Evolutionary conservation across 2,113 vertebrate species (phyloP).

Genomic region (Strix aluco): DNA sequence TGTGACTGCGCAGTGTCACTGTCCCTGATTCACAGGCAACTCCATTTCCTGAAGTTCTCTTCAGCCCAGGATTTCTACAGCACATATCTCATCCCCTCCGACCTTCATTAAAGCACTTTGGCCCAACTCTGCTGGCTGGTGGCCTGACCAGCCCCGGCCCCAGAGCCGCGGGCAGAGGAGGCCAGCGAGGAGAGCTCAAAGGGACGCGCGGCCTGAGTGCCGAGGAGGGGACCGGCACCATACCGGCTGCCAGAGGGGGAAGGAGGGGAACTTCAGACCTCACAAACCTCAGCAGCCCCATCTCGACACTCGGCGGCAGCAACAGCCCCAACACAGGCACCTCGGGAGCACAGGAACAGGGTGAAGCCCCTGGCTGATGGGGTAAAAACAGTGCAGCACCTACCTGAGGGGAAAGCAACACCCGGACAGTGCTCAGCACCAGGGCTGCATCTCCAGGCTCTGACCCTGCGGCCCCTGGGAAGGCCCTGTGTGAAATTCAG

Average conservation of each 20-base stretch:
- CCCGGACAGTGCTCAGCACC: accelerated
- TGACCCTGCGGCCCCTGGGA: neutral
- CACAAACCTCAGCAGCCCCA: neutral
- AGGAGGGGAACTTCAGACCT: neutral
- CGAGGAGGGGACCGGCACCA: neutral
- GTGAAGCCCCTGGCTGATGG: neutral
- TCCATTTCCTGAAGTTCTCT: neutral
- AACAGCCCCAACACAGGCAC: neutral
- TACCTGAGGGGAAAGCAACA: neutral
- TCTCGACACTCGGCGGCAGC: neutral
- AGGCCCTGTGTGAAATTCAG: neutral
- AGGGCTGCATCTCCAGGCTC: neutral
- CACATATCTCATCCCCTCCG: neutral
- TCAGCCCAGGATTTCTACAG: neutral
- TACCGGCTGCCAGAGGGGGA: neutral
- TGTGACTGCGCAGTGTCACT: neutral
- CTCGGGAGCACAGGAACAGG: accelerated
- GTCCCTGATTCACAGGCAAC: neutral
- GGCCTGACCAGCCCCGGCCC: neutral
- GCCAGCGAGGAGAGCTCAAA: accelerated
- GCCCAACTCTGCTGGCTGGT: neutral
- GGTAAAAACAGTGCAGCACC: neutral
- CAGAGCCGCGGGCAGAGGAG: accelerated
- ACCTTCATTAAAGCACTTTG: neutral
- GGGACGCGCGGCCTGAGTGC: accelerated